Evolutionary conservation across 2,888 invertebrate species (phyloP).

Genomic region (Leucophora obtusa): DNA sequence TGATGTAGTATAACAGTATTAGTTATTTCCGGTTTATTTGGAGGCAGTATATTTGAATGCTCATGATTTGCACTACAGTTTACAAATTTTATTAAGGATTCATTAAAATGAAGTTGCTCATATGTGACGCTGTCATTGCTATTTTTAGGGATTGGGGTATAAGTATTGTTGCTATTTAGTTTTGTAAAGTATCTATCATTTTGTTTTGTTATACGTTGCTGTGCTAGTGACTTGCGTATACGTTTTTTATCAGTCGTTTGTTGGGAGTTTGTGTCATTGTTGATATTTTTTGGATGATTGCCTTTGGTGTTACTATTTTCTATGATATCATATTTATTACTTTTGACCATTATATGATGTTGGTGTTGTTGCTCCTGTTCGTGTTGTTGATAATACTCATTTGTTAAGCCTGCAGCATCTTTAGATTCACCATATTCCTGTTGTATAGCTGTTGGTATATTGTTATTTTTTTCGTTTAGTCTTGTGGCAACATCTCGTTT

Average conservation of each 20-base stretch:
- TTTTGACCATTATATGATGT: constrained; percentile 37
- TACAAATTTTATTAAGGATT: constrained; percentile 36
- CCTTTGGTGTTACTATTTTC: constrained; percentile 58
- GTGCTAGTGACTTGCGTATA: constrained; percentile 74
- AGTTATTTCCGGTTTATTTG: constrained; percentile 75
- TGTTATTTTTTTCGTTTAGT: constrained; percentile 25
- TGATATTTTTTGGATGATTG: constrained; percentile 45
- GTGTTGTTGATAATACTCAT: constrained; percentile 57
- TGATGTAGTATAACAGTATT: constrained; percentile 54
- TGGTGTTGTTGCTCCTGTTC: constrained; percentile 51
- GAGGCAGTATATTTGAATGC: constrained; percentile 64
- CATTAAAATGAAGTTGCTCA: constrained; percentile 61
- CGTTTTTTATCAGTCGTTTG: constrained; percentile 70
- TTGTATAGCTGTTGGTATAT: constrained; percentile 33
- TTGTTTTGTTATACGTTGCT: constrained; percentile 18
- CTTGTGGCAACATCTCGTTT: constrained; percentile 63
- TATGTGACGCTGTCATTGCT: constrained; percentile 35
- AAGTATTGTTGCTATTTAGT: constrained; percentile 58
- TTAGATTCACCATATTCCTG: constrained; percentile 27
- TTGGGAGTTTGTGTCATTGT: constrained; percentile 7
- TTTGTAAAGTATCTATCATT: constrained; percentile 63
- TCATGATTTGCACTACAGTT: constrained; percentile 45
- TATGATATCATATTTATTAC: constrained; percentile 44
- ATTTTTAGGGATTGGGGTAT: constrained; percentile 21
- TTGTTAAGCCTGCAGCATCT: constrained; percentile 63